Percentiles rank a stretch among this genome's conserved stretches.
Conservation (phyloP, 2,113 vertebrate genomes). For the Phaethon lepturus region DNA sequence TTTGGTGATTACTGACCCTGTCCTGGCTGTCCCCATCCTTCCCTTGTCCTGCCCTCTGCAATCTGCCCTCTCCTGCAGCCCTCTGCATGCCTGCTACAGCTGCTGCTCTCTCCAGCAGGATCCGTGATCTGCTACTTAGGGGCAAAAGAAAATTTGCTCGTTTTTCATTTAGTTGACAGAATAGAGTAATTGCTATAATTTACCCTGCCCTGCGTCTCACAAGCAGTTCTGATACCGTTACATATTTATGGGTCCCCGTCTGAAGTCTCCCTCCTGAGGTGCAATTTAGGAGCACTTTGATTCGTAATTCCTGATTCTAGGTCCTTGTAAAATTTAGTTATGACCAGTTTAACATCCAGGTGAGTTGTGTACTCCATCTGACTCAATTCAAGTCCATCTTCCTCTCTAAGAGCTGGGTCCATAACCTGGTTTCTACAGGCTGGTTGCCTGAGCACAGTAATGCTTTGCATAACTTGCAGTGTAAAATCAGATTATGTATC, state of each 20-base stretch:
- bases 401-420: neutral
- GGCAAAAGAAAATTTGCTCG: neutral
- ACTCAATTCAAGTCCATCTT: neutral
- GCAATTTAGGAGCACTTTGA: neutral
- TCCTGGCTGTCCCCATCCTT: neutral
- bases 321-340: neutral
- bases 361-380: neutral
- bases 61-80: neutral
- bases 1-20: neutral
- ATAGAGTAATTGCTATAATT: neutral
- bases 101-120: neutral
- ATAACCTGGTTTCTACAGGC: neutral
- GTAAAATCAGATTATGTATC: neutral
- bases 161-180: neutral
- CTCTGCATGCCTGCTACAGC: neutral
- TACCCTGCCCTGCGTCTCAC: accelerated
- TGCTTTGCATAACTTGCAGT: neutral
- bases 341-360: neutral
- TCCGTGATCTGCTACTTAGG: neutral
- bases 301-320: neutral
- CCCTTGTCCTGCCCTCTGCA: neutral
- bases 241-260: neutral
- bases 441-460: neutral
- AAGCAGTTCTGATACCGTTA: neutral
- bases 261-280: neutral